Evolutionary conservation across 2,888 invertebrate genomes (phyloP).

Genomic region (Ophion ellenae): DNA sequence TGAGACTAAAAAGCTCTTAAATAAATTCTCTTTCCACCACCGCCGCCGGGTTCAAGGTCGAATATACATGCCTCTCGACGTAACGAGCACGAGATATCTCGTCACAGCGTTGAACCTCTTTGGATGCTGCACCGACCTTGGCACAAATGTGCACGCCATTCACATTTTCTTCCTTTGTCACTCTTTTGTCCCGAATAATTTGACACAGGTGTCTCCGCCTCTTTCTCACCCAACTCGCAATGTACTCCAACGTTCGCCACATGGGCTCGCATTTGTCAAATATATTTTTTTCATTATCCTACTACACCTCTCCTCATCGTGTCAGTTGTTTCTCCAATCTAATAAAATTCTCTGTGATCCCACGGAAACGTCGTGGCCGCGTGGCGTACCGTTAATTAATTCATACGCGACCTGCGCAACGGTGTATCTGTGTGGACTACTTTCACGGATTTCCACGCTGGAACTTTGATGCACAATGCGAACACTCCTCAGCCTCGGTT

Average conservation of each 20-base stretch:
- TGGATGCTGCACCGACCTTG: conserved; percentile 14
- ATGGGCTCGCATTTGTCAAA: not conserved
- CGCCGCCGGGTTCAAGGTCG: conserved; percentile 11
- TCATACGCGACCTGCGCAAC: conserved; percentile 19
- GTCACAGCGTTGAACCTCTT: not conserved
- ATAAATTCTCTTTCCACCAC: no score
- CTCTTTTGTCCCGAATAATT: conserved; percentile 10
- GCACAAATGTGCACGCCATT: not conserved
- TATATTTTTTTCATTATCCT: not conserved
- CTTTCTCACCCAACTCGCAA: not conserved
- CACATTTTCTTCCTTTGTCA: not conserved
- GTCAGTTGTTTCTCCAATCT: not conserved
- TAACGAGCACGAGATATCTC: conserved; percentile 14
- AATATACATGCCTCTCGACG: not conserved
- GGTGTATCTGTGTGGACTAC: conserved; percentile 8
- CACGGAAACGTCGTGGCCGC: not conserved
- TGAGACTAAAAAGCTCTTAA: not conserved
- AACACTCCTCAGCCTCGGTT: not conserved
- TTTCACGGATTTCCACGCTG: conserved; percentile 28
- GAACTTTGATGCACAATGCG: not conserved
- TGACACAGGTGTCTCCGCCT: not conserved
- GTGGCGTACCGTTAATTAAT: conserved; percentile 30
- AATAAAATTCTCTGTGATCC: conserved; percentile 10
- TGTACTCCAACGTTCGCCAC: not conserved
- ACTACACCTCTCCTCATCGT: not conserved